Conservation (phyloP, 2,113 vertebrate species). For the Trinectes maculatus region DNA sequence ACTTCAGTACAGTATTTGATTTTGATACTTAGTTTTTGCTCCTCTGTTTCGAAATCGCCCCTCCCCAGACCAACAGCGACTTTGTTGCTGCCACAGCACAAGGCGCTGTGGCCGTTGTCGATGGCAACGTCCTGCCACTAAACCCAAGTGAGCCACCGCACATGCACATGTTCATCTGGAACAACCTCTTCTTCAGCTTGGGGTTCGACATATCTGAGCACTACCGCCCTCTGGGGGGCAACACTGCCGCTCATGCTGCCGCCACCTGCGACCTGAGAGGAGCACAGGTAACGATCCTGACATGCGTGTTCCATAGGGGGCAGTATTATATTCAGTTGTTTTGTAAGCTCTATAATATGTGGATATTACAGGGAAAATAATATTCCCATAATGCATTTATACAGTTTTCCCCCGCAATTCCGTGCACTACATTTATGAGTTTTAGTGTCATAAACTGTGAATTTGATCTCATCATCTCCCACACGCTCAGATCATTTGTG, state of each 20-base stretch:
- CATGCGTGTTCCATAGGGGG: background rate
- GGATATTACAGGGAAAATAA: background rate
- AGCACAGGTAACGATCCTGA: constrained; percentile 76
- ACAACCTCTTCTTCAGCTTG: constrained; percentile 97
- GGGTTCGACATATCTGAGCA: constrained; percentile 93
- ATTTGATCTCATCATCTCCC: background rate
- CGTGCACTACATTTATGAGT: background rate
- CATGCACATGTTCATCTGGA: constrained; percentile 99
- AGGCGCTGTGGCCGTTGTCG: constrained; percentile 92
- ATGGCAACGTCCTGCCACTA: constrained; percentile 95
- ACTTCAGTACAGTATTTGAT: background rate
- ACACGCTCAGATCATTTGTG: background rate
- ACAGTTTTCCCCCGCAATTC: background rate
- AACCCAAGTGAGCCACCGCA: constrained; percentile 93
- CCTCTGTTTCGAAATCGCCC: background rate
- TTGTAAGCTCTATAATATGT: no score
- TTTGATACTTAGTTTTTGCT: background rate
- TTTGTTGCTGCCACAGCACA: constrained; percentile 90
- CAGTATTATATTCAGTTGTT: background rate
- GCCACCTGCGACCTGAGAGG: constrained; percentile 92
- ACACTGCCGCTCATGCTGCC: constrained; percentile 90
- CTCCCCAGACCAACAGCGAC: constrained; percentile 90
- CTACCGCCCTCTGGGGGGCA: constrained; percentile 91
- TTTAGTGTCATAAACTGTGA: background rate
- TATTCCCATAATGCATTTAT: background rate